Evolutionary conservation across 2,888 invertebrate genomes (phyloP).

Genomic region (Sminthurides aquaticus): DNA sequence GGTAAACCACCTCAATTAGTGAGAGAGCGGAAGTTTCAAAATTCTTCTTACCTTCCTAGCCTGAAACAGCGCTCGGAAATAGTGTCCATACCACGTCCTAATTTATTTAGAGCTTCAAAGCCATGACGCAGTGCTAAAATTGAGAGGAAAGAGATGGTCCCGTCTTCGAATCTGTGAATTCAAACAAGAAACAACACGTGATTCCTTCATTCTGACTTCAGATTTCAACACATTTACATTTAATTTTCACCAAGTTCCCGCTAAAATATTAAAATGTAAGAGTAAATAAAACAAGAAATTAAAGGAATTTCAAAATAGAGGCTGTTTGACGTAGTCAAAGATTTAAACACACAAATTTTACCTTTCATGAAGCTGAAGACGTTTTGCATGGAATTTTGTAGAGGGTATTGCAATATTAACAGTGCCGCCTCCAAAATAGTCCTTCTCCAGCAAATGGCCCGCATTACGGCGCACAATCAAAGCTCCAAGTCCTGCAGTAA

Average conservation of each 20-base stretch:
- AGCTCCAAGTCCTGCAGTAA: constrained; percentile 64
- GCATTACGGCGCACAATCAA: constrained; percentile 66
- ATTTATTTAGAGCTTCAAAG: constrained; percentile 55
- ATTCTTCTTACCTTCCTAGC: constrained; percentile 53
- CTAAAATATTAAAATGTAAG: background rate
- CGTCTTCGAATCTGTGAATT: constrained; percentile 79
- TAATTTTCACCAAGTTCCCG: background rate
- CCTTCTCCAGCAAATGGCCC: constrained; percentile 55
- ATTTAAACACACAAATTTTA: too few relatives aligned
- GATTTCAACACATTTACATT: background rate
- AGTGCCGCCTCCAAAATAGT: constrained; percentile 92
- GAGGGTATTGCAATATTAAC: constrained; percentile 73
- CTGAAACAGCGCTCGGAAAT: constrained; percentile 63
- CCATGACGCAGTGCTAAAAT: constrained; percentile 75
- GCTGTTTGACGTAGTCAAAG: too few relatives aligned
- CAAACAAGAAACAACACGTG: too few relatives aligned
- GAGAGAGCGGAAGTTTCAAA: background rate
- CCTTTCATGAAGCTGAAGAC: constrained; percentile 64
- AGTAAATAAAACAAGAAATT: too few relatives aligned
- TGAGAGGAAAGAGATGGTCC: constrained; percentile 78
- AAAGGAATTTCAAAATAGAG: too few relatives aligned
- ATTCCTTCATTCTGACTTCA: too few relatives aligned
- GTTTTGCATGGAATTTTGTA: constrained; percentile 63
- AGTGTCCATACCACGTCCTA: constrained; percentile 45
- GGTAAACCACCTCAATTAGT: background rate